Percentiles rank a stretch among this genome's conserved stretches.
Conservation (phyloP, 2,797 vertebrate species). For the Melanotaenia parkinsoni region DNA sequence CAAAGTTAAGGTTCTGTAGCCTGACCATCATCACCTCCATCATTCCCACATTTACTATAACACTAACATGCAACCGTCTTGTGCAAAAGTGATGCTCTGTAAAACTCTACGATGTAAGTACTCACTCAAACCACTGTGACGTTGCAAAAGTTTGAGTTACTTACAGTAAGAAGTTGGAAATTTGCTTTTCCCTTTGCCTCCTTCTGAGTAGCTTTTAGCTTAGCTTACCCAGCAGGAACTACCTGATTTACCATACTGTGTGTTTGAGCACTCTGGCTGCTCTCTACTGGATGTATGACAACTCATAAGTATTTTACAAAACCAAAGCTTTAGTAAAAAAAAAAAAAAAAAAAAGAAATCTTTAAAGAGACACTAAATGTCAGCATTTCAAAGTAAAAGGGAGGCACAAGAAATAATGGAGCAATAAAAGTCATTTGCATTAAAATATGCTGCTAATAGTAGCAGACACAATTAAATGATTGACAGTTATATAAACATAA, state of each 20-base stretch:
- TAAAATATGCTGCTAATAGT: background rate
- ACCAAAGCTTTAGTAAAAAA: background rate
- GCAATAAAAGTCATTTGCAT: background rate
- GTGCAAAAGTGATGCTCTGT: background rate
- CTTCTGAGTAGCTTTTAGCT: background rate
- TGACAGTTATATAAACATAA: background rate
- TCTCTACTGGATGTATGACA: background rate
- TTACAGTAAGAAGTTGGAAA: no score
- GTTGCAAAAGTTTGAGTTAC: no score
- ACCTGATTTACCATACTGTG: background rate
- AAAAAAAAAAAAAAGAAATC: background rate
- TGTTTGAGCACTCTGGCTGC: background rate
- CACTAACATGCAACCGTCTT: background rate
- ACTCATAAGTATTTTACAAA: no score
- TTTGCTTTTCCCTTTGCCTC: background rate
- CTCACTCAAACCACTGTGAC: no score
- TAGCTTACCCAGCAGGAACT: background rate
- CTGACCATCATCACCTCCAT: no score
- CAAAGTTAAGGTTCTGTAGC: background rate
- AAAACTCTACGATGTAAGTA: background rate
- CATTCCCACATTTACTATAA: background rate
- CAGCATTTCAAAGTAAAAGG: background rate
- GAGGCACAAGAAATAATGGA: background rate
- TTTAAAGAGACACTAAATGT: background rate
- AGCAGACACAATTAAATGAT: background rate